Evolutionary conservation across 2,113 vertebrate genomes (phyloP), one percentile per base, ranked within the genome.

Genomic region (Mystacornis crossleyi): DNA sequence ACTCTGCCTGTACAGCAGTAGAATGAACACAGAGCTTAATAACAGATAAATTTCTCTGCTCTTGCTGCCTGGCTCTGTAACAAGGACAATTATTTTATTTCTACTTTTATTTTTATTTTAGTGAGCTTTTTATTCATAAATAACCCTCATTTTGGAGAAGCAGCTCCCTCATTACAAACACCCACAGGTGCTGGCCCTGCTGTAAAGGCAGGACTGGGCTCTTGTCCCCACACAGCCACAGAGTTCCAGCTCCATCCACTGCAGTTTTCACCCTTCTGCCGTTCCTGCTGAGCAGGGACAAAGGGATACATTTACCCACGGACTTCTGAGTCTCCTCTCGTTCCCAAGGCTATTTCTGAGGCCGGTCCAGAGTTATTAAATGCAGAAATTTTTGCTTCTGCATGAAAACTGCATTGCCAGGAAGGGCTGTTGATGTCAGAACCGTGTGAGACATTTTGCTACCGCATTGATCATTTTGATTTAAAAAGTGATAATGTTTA

Each of bases 391-490:
- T 93, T 92, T 90, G 75, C 80, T 90, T 93, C 90, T 83, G 51
- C 67, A 50, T 16, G 8, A 90, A 88, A 93, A 73, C 45, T 45
- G n/a, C 55, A 6, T 8, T 86, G 71, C 75, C 75, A 69, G 64
- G 55, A 87, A 81, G 64, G 26, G 45, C 31, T 21, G 29, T 33
- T 64, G 87, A 64, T 69, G 67, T 64, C 86, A 90, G 64, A 88
- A 28, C 51, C 1, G 0, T 3, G 36, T 10, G 18, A 85, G 38
- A 16, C 28, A 65, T 67, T 88, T 92, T 13, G 5, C 67, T 60
- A 13, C 10, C 50, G 50, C 33, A 97, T 84, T 24, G 91, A 97
- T 88, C 14, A 10, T 34, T 96, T 94, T 71, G 69, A 85, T 82
- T 72, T 91, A 42, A 74, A 90, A 92, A 90, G 65, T 38, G 86